phyloP scores from a whole-genome alignment of 2,797 vertebrate genomes.

The Paratrypauchen microcephalus region DNA sequence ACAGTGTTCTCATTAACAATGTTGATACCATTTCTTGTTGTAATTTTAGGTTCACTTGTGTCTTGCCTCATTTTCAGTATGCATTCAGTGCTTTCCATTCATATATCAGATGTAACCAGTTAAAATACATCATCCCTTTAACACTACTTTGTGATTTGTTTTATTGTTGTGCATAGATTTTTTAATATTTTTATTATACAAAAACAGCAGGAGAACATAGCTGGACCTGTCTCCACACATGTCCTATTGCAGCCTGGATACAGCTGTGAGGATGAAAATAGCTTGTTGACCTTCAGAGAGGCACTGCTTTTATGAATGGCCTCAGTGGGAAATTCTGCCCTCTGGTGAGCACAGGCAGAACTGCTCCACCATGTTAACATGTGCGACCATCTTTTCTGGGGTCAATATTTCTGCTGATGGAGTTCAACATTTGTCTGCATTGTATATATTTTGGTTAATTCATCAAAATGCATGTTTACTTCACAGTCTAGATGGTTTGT shows the following conservation, averaged over 20 bases:
- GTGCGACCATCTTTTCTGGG: background rate
- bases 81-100: background rate
- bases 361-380: background rate
- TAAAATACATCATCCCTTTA: constrained; percentile 3
- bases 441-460: background rate
- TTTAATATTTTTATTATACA: background rate
- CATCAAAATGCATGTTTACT: background rate
- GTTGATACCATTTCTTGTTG: background rate
- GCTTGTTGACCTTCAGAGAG: constrained; percentile 12
- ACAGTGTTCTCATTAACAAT: background rate
- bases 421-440: background rate
- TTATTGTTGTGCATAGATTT: background rate
- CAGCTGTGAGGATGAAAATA: background rate
- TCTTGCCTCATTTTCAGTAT: background rate
- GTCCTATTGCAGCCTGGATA: background rate
- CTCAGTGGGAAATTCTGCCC: constrained; percentile 5
- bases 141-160: constrained; percentile 1
- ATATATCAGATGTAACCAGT: background rate
- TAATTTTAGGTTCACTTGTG: background rate
- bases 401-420: background rate
- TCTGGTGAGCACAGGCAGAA: background rate
- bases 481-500: too few species aligned
- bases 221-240: background rate
- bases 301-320: constrained; percentile 4
- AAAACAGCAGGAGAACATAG: background rate